Percentiles rank a stretch among this genome's conserved stretches.
These are phyloP conservation scores for Todiramphus saurophagus DNA, from an alignment of 2,113 vertebrate genomes.

Conservation along the genomic window DNA sequence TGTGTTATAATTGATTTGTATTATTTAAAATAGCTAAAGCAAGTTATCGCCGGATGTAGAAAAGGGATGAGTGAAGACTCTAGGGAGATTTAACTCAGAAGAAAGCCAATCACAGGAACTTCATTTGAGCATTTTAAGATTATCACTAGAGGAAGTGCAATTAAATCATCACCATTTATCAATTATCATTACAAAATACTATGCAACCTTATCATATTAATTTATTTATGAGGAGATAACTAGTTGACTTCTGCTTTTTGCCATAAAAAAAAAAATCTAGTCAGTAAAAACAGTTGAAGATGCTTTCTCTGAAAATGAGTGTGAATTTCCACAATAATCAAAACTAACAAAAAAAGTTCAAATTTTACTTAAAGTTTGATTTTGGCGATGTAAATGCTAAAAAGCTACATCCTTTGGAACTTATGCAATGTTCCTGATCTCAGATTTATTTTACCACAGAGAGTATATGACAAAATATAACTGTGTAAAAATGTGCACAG, in stretches of 20 bases:
- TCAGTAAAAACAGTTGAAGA: constrained; percentile 8
- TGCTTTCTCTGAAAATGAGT: neutral
- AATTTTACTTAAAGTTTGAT: neutral
- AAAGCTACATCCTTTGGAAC: neutral
- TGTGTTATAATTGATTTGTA: constrained; percentile 80
- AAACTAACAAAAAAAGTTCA: neutral
- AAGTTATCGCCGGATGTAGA: constrained; percentile 71
- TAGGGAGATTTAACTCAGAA: constrained; percentile 72
- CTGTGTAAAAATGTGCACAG: neutral
- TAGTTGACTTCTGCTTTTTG: constrained; percentile 57
- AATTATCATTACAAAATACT: constrained; percentile 76
- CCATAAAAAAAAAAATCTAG: constrained; percentile 25
- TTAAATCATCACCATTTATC: constrained; percentile 78
- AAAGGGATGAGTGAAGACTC: constrained; percentile 72
- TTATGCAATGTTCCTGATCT: neutral
- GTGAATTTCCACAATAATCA: neutral
- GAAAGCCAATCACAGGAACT: constrained; percentile 74
- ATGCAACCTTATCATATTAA: constrained; percentile 65
- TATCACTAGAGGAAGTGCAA: constrained; percentile 78
- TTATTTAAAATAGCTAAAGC: constrained; percentile 80
- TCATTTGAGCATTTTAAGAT: constrained; percentile 69
- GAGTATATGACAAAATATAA: neutral
- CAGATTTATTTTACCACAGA: neutral
- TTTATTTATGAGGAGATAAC: constrained; percentile 69
- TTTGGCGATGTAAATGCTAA: neutral